phyloP scores from a whole-genome alignment of 2,888 invertebrate genomes.

The Agapetus fuscipes region DNA sequence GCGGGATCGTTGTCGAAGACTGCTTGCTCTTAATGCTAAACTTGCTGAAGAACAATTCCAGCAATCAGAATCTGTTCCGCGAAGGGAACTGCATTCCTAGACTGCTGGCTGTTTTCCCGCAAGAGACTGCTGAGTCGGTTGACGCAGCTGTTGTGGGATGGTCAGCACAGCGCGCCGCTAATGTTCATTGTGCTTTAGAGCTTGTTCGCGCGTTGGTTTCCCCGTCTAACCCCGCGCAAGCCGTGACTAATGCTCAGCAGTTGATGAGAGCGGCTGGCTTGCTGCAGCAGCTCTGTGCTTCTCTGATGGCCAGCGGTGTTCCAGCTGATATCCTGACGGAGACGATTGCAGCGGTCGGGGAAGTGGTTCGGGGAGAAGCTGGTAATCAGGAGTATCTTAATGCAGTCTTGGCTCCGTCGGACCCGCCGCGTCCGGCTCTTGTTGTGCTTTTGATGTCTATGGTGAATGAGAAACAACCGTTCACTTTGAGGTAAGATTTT shows the following conservation, averaged over 20 bases:
- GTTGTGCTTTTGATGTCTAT: slow-evolving; percentile 95
- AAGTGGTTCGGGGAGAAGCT: slow-evolving; percentile 84
- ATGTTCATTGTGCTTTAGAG: slow-evolving; percentile 86
- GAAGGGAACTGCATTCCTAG: slow-evolving; percentile 94
- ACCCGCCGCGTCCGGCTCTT: slow-evolving; percentile 87
- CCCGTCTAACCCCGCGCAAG: slow-evolving; percentile 85
- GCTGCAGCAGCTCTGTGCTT: slow-evolving; percentile 72
- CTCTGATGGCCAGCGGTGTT: slow-evolving; percentile 92
- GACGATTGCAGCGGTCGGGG: slow-evolving; percentile 90
- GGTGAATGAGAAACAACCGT: slow-evolving; percentile 97
- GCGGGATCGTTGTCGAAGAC: slow-evolving; percentile 97
- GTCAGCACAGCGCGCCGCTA: slow-evolving; percentile 91
- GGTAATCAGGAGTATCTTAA: slow-evolving; percentile 89
- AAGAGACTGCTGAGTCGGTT: slow-evolving; percentile 58
- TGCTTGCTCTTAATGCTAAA: slow-evolving; percentile 89
- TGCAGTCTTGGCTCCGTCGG: slow-evolving; percentile 83
- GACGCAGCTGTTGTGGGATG: slow-evolving; percentile 74
- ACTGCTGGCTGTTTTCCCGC: slow-evolving; percentile 79
- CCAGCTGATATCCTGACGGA: slow-evolving; percentile 95
- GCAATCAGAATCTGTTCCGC: slow-evolving; percentile 97
- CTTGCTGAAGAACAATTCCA: slow-evolving; percentile 87
- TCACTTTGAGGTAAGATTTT: slow-evolving; percentile 44
- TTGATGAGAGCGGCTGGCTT: slow-evolving; percentile 79
- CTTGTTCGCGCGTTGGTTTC: slow-evolving; percentile 86
- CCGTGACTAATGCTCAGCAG: slow-evolving; percentile 74